Evolutionary conservation across 2,113 vertebrate genomes (phyloP).

Genomic region (Tiliqua scincoides): DNA sequence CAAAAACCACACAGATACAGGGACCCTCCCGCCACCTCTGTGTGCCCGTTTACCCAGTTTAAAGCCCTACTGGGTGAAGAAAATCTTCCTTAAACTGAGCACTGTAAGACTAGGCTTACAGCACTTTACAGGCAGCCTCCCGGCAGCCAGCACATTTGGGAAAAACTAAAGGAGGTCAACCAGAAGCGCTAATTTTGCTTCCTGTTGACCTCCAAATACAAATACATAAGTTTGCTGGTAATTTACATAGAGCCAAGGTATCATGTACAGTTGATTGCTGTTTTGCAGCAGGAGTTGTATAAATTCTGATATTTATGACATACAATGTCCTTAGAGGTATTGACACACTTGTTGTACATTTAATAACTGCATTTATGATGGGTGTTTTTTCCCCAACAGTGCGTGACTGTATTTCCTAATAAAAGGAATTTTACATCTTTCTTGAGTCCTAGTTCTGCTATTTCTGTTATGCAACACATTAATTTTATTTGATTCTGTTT

Average conservation of each 20-base stretch:
- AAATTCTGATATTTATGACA: constrained; percentile 9
- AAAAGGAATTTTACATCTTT: not conserved
- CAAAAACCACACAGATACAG: no score
- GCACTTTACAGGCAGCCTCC: no score
- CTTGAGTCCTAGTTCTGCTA: not conserved
- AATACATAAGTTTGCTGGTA: not conserved
- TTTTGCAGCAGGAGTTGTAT: constrained; percentile 24
- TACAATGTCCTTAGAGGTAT: constrained; percentile 16
- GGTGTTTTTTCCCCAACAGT: not conserved
- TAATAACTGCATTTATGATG: not conserved
- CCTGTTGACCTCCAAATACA: no score
- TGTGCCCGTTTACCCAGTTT: no score
- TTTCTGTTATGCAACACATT: not conserved
- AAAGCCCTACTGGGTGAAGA: no score
- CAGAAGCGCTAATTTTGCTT: no score
- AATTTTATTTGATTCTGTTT: not conserved
- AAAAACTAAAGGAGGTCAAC: no score
- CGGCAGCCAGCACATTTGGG: no score
- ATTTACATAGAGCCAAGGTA: constrained; percentile 33
- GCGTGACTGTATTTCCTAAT: not conserved
- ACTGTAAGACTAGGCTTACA: no score
- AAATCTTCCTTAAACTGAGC: no score
- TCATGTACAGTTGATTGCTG: constrained; percentile 22
- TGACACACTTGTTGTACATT: not conserved
- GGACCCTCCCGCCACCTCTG: no score